These are phyloP conservation scores for Labeo catla DNA, from an alignment of 2,113 vertebrate species.

Conservation along the genomic window DNA sequence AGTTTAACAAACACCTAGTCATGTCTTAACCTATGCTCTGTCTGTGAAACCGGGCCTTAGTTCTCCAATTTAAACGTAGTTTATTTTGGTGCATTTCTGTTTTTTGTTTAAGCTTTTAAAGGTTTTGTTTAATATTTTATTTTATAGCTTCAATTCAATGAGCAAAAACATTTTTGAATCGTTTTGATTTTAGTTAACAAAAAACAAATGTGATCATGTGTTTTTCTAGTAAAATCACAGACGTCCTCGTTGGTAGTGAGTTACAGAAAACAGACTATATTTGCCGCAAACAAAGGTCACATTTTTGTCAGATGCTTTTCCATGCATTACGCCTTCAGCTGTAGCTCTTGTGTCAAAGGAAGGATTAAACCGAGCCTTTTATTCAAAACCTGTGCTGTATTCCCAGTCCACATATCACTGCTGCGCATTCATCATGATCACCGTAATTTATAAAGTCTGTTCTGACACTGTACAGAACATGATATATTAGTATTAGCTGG, in stretches of 20 bases:
- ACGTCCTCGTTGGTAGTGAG: not conserved
- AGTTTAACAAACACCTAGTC: no score
- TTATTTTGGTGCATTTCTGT: not conserved
- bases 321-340: not conserved
- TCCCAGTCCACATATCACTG: conserved; percentile 18
- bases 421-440: conserved; percentile 24
- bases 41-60: no score
- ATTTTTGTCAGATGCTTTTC: conserved; percentile 30
- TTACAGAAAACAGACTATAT: conserved; percentile 18
- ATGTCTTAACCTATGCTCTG: no score
- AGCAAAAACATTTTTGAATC: not conserved
- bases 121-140: not conserved
- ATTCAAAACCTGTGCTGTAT: conserved; percentile 8
- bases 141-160: not conserved
- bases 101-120: not conserved
- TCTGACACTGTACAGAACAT: conserved; percentile 35
- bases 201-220: not conserved
- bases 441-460: conserved; percentile 30
- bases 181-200: not conserved
- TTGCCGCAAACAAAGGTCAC: conserved; percentile 6
- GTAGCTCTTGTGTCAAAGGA: not conserved
- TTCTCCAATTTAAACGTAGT: no score
- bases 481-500: conserved; percentile 5
- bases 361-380: not conserved
- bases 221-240: not conserved